Evolutionary conservation across 2,888 invertebrate genomes (phyloP), one percentile per base, ranked within the genome.

Genomic region (Pseudoips prasinana): DNA sequence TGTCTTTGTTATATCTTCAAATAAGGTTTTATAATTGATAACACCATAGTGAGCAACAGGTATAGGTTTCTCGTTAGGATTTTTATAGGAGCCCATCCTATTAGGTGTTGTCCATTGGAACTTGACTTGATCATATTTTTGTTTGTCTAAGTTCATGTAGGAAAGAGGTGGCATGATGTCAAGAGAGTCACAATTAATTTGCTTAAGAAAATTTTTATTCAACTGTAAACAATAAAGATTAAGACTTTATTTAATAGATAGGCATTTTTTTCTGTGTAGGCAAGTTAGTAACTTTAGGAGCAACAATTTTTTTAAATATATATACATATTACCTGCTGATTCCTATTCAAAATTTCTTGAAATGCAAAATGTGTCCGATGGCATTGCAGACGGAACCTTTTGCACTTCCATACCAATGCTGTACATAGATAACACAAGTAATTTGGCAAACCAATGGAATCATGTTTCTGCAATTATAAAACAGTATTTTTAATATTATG

Each of bases 351-450:
- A 38, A 86, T 57, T 58, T 83, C 75, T 33, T 68, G 63, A 26
- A 88, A 57, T 19, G 72, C 52, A 47, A 66, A 87, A 57, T 80
- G 63, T 2, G 86, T 74, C 35, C 74, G 65, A 24, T 85, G 82
- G 50, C 87, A 86, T 70, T 73, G 83, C 8, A 73, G 67, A 29
- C 79, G 69, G 48, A 87, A 88, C 29, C 64, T 71, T 28, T 62
- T 67, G 28, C 63, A 83, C 1, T 65, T 65, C 47, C 49, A 71
- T 2, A 85, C 58, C 37, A 70, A 68, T 1, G 73, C 70, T 28
- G 52, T 42, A 50, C 87, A 88, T 47, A 75, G 73, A 24, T 68
- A 62, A 57, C 87, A 88, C 35, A 88, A 56, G 50, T 78, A 79
- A 32, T 75, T 66, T 2, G 85, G 84, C 44, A 85, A 49, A 0